Conservation (phyloP, 2,797 vertebrate species). For the Rhodeus uyekii region DNA sequence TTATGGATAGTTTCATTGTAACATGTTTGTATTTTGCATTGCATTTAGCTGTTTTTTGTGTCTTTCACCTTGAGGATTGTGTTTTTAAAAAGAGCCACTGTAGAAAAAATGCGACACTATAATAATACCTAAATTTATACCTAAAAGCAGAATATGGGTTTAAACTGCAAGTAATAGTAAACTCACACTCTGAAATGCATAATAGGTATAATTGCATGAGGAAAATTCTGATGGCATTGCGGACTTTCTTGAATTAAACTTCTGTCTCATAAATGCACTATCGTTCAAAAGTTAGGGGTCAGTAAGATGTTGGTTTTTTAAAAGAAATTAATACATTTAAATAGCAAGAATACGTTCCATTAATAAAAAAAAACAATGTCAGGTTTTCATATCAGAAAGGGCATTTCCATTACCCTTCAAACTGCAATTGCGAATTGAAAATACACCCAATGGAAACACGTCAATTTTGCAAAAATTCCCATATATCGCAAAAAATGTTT, state of each 20-base stretch:
- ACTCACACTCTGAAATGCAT: not conserved
- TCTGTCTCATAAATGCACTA: not conserved
- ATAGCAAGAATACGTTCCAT: no score
- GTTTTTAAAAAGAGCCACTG: not conserved
- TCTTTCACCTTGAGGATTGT: not conserved
- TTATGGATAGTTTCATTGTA: not conserved
- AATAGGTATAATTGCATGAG: not conserved
- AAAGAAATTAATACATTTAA: not conserved
- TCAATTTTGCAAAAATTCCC: no score
- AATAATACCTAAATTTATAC: not conserved
- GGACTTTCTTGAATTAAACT: not conserved
- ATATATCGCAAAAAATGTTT: no score
- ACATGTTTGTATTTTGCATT: not conserved
- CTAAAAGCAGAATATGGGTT: not conserved
- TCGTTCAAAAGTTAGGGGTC: not conserved
- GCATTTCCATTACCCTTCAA: no score
- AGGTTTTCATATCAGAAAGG: no score
- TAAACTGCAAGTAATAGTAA: not conserved
- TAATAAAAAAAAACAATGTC: no score
- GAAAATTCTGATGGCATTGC: not conserved
- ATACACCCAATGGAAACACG: no score
- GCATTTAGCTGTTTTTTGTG: not conserved
- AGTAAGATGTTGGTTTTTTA: not conserved
- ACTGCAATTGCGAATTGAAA: no score
- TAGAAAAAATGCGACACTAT: not conserved